A percentile compares a stretch with the other conserved stretches of the same genome.
Evolutionary conservation across 2,113 vertebrate species (phyloP).

Genomic region (Chiloscyllium plagiosum): DNA sequence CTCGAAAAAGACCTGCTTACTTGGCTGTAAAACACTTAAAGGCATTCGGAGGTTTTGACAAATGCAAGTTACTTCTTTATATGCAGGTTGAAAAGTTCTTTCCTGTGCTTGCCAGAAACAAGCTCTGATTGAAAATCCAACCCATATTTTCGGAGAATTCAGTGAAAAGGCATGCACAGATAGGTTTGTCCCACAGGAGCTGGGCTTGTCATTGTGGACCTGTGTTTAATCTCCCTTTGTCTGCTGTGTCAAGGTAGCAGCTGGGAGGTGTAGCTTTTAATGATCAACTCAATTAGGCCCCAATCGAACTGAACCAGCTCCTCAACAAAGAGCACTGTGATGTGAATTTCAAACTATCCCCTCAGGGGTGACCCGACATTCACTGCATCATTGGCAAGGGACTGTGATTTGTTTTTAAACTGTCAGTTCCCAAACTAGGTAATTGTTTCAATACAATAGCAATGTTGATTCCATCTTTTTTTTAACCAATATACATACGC

Average conservation of each 20-base stretch:
- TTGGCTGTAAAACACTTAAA: background rate
- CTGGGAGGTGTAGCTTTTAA: constrained; percentile 16
- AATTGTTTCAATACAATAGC: background rate
- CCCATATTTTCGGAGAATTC: background rate
- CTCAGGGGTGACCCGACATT: background rate
- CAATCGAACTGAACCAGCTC: background rate
- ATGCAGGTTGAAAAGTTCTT: background rate
- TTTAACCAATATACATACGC: background rate
- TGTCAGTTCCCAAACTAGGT: background rate
- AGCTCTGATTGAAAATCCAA: background rate
- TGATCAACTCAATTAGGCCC: constrained; percentile 22
- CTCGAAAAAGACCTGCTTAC: background rate
- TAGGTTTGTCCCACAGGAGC: background rate
- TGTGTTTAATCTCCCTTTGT: background rate
- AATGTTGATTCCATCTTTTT: background rate
- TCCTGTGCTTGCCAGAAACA: background rate
- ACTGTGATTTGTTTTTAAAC: background rate
- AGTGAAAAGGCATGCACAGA: background rate
- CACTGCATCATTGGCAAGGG: background rate
- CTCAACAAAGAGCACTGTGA: background rate
- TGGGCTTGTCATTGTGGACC: background rate
- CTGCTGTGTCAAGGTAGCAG: background rate
- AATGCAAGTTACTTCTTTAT: background rate
- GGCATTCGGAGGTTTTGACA: background rate
- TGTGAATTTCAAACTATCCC: constrained; percentile 24